Evolutionary conservation across 2,888 invertebrate species (phyloP), one percentile per base, ranked within the genome.

Genomic region (Ophonus ardosiacus): DNA sequence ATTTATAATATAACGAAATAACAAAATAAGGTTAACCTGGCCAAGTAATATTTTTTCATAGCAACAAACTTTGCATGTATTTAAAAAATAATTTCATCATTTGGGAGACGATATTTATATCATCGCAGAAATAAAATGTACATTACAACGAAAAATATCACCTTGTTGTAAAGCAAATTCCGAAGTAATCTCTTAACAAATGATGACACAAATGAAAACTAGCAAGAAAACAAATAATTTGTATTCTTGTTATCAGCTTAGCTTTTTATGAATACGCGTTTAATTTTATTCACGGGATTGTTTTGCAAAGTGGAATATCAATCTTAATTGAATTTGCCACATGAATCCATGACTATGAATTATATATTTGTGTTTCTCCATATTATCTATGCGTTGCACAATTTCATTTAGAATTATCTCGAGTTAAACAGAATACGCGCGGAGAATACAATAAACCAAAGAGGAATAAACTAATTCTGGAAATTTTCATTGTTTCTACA

Each of bases 371-470:
- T 38, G 68, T 68, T 68, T 38, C 63, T 68, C 31, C 24, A 68
- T 13, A 68, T 68, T 68, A 68, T 68, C 31, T 68, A 68, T 68
- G 68, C 68, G 68, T 24, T 68, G 68, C 68, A 68, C 68, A 68
- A 68, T 68, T 68, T 15, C 68, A 7, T 68, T 68, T 68, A 31
- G 24, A 68, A 68, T 68, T 68, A 68, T 68, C 38, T 68, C 24
- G 6, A 51, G 43, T 51, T 51, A 13, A 51, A 13, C 43, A 51
- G 43, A 51, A 51, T 51, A 51, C 43, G 8, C 2, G 43, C 43
- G 1, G 43, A 51, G 13, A 51, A 13, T 31, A 31, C 31, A 31
- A 31, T 13, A 13, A 51, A 13, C 13, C 43, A 51, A 51, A 51
- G 10, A 10, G 13, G 43, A 51, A 51, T 51, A 13, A 51, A 51